phyloP scores from a whole-genome alignment of 23 tunicate genomes.

The Aplidium turbinatum region DNA sequence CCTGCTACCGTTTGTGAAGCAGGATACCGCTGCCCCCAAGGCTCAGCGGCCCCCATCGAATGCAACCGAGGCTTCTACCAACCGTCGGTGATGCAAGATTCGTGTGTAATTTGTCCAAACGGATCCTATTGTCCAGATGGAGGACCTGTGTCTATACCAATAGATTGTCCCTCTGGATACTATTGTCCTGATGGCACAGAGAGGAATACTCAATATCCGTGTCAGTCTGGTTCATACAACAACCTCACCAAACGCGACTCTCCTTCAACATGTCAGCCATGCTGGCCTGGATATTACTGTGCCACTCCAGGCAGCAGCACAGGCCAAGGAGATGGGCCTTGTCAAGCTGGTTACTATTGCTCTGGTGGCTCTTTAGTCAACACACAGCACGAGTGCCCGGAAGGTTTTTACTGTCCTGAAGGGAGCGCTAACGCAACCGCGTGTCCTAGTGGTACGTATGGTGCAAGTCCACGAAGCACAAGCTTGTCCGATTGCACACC shows the following conservation, averaged over 20 bases:
- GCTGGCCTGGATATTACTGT: slow-evolving; percentile 75
- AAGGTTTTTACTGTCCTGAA: slow-evolving; percentile 63
- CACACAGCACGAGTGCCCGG: slow-evolving; percentile 51
- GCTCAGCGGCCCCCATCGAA: slow-evolving; percentile 45
- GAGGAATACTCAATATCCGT: slow-evolving; percentile 31
- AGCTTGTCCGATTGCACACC: slow-evolving; percentile 39
- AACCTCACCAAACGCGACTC: slow-evolving; percentile 41
- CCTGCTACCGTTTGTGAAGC: slow-evolving; percentile 46
- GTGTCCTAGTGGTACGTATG: slow-evolving; percentile 78
- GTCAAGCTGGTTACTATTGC: slow-evolving; percentile 79
- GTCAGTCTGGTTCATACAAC: slow-evolving; percentile 77
- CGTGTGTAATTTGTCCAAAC: slow-evolving; percentile 65
- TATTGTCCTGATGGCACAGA: slow-evolving; percentile 60
- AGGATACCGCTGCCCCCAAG: slow-evolving; percentile 80
- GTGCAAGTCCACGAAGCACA: slow-evolving; percentile 10
- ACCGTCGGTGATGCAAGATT: slow-evolving; percentile 31
- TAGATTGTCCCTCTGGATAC: slow-evolving; percentile 52
- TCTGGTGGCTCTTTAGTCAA: slow-evolving; percentile 44
- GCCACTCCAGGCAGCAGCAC: slow-evolving; percentile 29
- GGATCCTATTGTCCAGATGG: slow-evolving; percentile 73
- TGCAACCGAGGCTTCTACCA: slow-evolving; percentile 85
- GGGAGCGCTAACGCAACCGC: slow-evolving; percentile 45
- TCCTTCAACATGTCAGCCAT: slow-evolving; percentile 43
- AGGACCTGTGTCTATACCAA: slow-evolving; percentile 45
- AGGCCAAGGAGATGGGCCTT: slow-evolving; percentile 54